Percentiles rank a stretch among this genome's conserved stretches.
These are phyloP conservation scores for Meda fulgida DNA, from an alignment of 2,797 vertebrate genomes.

Conservation along the genomic window DNA sequence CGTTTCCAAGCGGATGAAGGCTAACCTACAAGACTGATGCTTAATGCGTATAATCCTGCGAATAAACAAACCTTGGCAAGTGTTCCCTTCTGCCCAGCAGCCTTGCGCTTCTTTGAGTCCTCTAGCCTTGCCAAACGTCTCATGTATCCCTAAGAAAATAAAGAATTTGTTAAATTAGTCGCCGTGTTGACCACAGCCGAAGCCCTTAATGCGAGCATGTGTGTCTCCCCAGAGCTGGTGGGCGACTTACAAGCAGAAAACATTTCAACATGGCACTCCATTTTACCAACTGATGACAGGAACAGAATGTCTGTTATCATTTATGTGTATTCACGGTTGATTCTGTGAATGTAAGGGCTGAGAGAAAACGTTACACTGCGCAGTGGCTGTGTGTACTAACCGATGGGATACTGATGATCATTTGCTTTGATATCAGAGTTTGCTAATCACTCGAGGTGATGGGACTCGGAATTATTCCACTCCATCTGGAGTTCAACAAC, in stretches of 20 bases:
- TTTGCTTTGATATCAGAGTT: conserved; percentile 38
- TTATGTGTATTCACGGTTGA: conserved; percentile 44
- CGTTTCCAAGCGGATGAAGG: conserved; percentile 46
- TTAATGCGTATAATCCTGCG: conserved; percentile 59
- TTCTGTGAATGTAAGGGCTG: conserved; percentile 37
- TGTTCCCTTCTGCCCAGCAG: conserved; percentile 56
- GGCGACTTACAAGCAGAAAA: conserved; percentile 55
- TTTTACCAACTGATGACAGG: conserved; percentile 51
- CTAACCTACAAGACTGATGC: conserved; percentile 49
- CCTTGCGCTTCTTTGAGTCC: conserved; percentile 61
- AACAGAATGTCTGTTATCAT: conserved; percentile 49
- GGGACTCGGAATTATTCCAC: conserved; percentile 24
- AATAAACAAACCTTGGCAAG: conserved; percentile 65
- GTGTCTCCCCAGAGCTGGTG: conserved; percentile 58
- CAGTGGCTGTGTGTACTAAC: conserved; percentile 31
- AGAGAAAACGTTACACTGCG: conserved; percentile 23
- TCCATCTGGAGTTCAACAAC: conserved; percentile 43
- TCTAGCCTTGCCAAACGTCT: conserved; percentile 62
- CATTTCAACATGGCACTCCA: conserved; percentile 55
- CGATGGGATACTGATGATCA: conserved; percentile 46
- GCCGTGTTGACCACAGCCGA: conserved; percentile 63
- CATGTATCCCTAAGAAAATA: conserved; percentile 68
- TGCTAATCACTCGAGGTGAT: conserved; percentile 34
- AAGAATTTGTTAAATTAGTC: conserved; percentile 70
- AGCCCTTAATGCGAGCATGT: conserved; percentile 64